Evolutionary conservation across 2,797 vertebrate species (phyloP).

Genomic region (Emys orbicularis): DNA sequence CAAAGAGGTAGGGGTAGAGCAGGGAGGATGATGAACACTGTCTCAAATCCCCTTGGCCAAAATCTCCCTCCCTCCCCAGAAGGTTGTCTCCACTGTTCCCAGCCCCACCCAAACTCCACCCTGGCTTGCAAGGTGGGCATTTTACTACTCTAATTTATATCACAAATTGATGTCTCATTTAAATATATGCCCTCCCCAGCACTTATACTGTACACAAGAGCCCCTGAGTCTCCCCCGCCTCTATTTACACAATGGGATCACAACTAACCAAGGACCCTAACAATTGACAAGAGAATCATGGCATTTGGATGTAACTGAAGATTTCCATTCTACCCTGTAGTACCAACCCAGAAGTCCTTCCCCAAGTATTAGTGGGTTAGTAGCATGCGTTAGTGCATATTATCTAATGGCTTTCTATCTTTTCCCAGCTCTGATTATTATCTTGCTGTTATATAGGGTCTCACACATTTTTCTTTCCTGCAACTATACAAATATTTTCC

Average conservation of each 20-base stretch:
- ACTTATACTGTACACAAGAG: neutral
- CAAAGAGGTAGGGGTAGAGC: neutral
- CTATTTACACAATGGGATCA: neutral
- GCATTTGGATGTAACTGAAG: neutral
- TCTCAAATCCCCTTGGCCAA: neutral
- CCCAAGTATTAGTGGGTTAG: neutral
- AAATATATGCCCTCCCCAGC: neutral
- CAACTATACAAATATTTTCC: neutral
- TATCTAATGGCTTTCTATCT: neutral
- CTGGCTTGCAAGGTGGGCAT: neutral
- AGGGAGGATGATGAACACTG: neutral
- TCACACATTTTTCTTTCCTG: constrained; percentile 2
- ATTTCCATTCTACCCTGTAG: neutral
- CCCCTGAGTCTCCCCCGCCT: neutral
- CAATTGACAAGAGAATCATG: neutral
- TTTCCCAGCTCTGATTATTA: neutral
- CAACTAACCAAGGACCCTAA: neutral
- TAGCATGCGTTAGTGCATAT: neutral
- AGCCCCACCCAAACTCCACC: neutral
- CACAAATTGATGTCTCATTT: neutral
- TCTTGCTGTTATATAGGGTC: neutral
- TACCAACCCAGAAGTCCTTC: neutral
- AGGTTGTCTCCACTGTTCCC: neutral
- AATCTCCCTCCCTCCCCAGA: neutral
- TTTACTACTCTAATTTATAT: neutral